Evolutionary conservation across 1,140 invertebrate genomes (phyloP).

Genomic region (Fopius arisanus): DNA sequence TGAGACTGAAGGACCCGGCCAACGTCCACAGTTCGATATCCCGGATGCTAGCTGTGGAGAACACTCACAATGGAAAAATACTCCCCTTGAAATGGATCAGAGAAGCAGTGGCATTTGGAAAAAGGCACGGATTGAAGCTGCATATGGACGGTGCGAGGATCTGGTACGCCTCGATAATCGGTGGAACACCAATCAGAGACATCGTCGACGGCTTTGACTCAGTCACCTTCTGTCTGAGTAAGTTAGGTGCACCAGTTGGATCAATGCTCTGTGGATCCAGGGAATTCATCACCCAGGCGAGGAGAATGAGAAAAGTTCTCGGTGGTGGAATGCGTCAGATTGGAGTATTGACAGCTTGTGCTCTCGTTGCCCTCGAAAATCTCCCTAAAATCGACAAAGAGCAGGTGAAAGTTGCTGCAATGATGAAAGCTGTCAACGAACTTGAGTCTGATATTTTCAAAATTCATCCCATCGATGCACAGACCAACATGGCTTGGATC

Average conservation of each 20-base stretch:
- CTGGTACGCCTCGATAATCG: constrained; percentile 82
- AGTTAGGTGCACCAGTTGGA: constrained; percentile 89
- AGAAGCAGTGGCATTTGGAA: constrained; percentile 73
- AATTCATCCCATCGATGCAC: constrained; percentile 72
- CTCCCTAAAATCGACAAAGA: constrained; percentile 76
- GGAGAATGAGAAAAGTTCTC: constrained; percentile 81
- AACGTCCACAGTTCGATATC: constrained; percentile 82
- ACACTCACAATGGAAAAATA: constrained; percentile 91
- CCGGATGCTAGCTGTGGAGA: constrained; percentile 85
- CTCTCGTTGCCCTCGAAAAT: constrained; percentile 81
- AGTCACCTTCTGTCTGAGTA: constrained; percentile 84
- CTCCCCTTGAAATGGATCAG: constrained; percentile 83
- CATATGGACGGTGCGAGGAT: constrained; percentile 95
- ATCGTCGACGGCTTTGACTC: constrained; percentile 80
- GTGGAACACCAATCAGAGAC: constrained; percentile 62
- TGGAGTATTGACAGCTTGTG: constrained; percentile 89
- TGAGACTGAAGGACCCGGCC: constrained; percentile 70
- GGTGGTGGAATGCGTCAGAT: constrained; percentile 85
- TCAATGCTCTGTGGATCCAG: constrained; percentile 83
- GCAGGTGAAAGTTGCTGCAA: constrained; percentile 73
- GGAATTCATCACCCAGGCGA: constrained; percentile 79
- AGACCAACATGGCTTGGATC: constrained; percentile 84
- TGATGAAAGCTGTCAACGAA: constrained; percentile 73
- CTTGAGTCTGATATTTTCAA: constrained; percentile 54
- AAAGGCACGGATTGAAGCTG: constrained; percentile 70